phyloP scores from a whole-genome alignment of 2,113 vertebrate species.

The Sakesphorus luctuosus region DNA sequence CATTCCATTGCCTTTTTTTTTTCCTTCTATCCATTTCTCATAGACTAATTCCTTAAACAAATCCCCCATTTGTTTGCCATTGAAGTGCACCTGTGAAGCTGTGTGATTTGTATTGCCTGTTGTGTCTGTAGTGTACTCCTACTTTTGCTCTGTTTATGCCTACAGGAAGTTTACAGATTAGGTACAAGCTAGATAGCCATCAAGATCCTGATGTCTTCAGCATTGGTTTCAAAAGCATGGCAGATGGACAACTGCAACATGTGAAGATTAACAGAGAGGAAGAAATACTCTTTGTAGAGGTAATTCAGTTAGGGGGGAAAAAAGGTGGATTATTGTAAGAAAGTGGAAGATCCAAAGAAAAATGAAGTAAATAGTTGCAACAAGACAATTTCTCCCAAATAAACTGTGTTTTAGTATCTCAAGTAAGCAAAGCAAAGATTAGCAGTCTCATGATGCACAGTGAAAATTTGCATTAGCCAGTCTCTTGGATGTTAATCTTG shows the following conservation, averaged over 20 bases:
- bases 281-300: constrained; percentile 77
- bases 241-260: constrained; percentile 80
- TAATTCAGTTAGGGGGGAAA: constrained; percentile 18
- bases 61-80: neutral
- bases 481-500: neutral
- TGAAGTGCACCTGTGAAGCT: neutral
- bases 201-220: constrained; percentile 77
- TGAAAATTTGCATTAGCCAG: neutral
- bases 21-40: neutral
- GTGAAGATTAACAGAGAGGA: constrained; percentile 80
- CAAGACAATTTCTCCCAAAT: neutral
- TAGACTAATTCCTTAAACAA: neutral
- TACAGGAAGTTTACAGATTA: constrained; percentile 84
- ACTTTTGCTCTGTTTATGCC: neutral
- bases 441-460: neutral
- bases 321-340: neutral
- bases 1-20: neutral
- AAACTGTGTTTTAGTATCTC: neutral
- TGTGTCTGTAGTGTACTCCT: neutral
- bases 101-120: neutral
- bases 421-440: neutral
- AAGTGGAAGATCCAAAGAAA: neutral
- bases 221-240: constrained; percentile 76
- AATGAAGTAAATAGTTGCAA: neutral
- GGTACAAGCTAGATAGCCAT: constrained; percentile 79